Evolutionary conservation across 2,113 vertebrate genomes (phyloP), one percentile per base, ranked within the genome.

Genomic region (Mixornis gularis): DNA sequence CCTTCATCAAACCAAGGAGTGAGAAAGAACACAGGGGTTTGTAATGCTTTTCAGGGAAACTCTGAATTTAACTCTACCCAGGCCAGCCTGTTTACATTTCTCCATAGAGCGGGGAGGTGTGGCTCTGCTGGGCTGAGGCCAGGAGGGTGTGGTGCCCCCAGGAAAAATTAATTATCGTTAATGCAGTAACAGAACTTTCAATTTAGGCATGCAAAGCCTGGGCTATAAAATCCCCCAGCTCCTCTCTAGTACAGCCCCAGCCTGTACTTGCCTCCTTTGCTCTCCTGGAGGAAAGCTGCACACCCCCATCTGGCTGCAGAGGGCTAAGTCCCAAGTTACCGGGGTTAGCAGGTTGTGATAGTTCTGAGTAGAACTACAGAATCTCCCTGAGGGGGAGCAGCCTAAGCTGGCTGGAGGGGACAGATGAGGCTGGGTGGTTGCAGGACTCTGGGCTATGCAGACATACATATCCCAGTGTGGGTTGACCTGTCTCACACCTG

Each of bases 391-490:
- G 26, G 2, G 7, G 20, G 5, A 72, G 26, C 40, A 76, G 29
- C n/a, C 34, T 38, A 43, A 63, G 2, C 15, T 76, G 51, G 7
- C 6, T 24, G 25, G 30, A 51, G 46, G 62, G 43, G 32, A 27
- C 20, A 36, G 22, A 17, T 24, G 32, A 41, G 34, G 22, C 32
- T 79, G 38, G 32, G 34, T 76, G 43, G 27, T 41, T 53, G 56
- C n/a, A n/a, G 62, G 14, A 25, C 6, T 22, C 6, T 3, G 19
- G 10, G 18, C 6, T n/a, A 7, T 53, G 38, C 29, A 59, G 68
- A 32, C 11, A 3, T 0, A 0, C 1, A 1, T 29, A 24, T 20
- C 16, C 49, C 6, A 3, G 29, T 7, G 2, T 24, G 38, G 49
- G 53, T 36, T 89, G 72, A 24, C 6, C 16, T 10, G 11, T 63